A percentile compares a stretch with the other conserved stretches of the same genome.
Conservation (phyloP, 2,797 vertebrate species). For the Sparidentex hasta region DNA sequence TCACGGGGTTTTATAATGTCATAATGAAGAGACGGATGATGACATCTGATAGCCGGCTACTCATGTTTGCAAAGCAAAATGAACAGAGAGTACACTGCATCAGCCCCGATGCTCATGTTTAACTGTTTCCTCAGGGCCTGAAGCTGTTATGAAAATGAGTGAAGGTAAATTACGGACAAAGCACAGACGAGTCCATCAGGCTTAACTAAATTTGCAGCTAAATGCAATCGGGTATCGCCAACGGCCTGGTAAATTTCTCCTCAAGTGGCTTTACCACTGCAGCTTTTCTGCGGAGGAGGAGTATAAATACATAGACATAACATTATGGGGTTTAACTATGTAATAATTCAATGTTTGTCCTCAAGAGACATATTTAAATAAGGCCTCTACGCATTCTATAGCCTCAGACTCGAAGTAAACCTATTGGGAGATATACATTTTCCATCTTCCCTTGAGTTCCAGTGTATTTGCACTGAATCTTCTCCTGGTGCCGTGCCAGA, state of each 20-base stretch:
- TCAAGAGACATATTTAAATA: conserved; percentile 60
- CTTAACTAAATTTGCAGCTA: conserved; percentile 57
- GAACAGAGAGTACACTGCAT: conserved; percentile 37
- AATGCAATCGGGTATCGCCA: conserved; percentile 49
- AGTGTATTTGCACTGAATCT: conserved; percentile 53
- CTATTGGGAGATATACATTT: conserved; percentile 47
- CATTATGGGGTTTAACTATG: conserved; percentile 47
- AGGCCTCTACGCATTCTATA: conserved; percentile 36
- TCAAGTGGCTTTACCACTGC: conserved; percentile 17
- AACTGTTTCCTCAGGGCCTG: conserved; percentile 53
- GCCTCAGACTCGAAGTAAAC: conserved; percentile 30
- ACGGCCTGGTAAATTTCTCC: conserved; percentile 40
- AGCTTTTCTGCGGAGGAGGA: conserved; percentile 23
- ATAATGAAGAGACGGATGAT: conserved; percentile 62
- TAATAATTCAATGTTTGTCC: conserved; percentile 59
- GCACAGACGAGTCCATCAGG: conserved; percentile 46
- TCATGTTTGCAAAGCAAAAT: conserved; percentile 55
- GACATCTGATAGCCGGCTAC: conserved; percentile 61
- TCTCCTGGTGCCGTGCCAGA: conserved; percentile 38
- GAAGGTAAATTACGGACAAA: conserved; percentile 56
- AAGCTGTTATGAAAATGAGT: conserved; percentile 45
- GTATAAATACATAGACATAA: conserved; percentile 44
- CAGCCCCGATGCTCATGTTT: conserved; percentile 38
- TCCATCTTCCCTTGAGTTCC: conserved; percentile 55
- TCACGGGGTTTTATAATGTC: conserved; percentile 30